These are phyloP conservation scores for Tor tambroides DNA, from an alignment of 2,113 vertebrate species.

Conservation along the genomic window DNA sequence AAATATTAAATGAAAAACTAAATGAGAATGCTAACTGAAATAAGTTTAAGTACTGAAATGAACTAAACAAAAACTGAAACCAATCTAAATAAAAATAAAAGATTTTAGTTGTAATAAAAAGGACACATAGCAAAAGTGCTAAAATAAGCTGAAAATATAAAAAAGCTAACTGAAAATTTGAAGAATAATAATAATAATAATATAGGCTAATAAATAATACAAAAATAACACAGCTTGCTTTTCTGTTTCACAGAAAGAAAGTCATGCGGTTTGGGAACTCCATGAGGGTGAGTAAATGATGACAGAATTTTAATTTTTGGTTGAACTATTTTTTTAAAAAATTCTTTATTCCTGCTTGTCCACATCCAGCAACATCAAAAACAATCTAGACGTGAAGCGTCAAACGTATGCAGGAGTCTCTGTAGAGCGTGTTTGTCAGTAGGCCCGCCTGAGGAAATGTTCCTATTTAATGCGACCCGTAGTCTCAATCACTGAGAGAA, in stretches of 20 bases:
- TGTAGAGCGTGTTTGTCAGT: background rate
- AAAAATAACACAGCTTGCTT: background rate
- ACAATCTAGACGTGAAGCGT: constrained; percentile 8
- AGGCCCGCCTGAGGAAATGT: background rate
- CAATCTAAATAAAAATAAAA: too few relatives aligned
- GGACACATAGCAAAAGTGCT: too few relatives aligned
- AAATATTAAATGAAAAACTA: too few relatives aligned
- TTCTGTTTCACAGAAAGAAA: background rate
- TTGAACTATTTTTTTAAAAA: background rate
- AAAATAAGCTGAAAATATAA: too few relatives aligned
- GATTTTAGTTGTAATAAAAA: too few relatives aligned
- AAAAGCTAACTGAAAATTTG: too few relatives aligned
- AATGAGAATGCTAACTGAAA: too few relatives aligned
- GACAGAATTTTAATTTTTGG: background rate
- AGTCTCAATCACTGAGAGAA: constrained; percentile 21
- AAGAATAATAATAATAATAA: too few relatives aligned
- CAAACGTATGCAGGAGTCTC: background rate
- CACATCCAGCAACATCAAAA: constrained; percentile 1
- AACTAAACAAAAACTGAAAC: too few relatives aligned
- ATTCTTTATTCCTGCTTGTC: background rate
- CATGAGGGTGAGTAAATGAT: background rate
- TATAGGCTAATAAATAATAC: too few relatives aligned
- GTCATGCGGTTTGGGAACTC: background rate
- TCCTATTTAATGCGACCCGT: background rate
- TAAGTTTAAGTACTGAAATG: too few relatives aligned